Evolutionary conservation across 2,888 invertebrate genomes (phyloP), one percentile per base, ranked within the genome.

Genomic region (Eupithecia vulgata): DNA sequence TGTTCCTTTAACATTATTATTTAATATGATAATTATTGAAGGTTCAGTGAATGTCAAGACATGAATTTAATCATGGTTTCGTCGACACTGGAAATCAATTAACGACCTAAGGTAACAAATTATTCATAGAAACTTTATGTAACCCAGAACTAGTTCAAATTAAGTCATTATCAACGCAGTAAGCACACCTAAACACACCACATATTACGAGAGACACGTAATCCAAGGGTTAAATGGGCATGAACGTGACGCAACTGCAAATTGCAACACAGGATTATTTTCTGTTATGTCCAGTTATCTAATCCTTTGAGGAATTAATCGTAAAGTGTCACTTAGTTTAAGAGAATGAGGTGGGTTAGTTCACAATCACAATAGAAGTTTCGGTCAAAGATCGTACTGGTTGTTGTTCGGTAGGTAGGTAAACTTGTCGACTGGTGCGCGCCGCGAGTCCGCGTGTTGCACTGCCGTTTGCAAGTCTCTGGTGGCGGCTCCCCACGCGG

Each of bases 391-490:
- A 77, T 78, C 81, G 74, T 72, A 75, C 75, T 72, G 65, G 61
- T 67, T 25, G 65, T 74, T 75, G 77, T 80, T 75, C 61, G 68
- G 77, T 81, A 79, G 83, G 73, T 81, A 79, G 78, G 81, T 80
- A 25, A n/a, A 57, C 66, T 76, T 76, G 78, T 68, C 88, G 89
- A 87, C 87, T 85, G 85, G 85, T 89, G 88, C 90, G 91, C 92
- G 91, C 85, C 88, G 88, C 92, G 91, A 84, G 87, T 85, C 80
- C 90, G 91, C 91, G 92, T 88, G 84, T 84, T 88, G 81, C 84
- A 92, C 93, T 92, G 92, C 81, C 65, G 76, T 70, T 72, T 84
- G 77, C 45, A 81, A 87, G 86, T 85, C 85, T 82, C 84, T 85
- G 85, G 81, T 78, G 81, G 81, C 80, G 64, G 80, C 84, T 85